Conservation (phyloP, 2,113 vertebrate genomes). For the Terrapene triunguis region DNA sequence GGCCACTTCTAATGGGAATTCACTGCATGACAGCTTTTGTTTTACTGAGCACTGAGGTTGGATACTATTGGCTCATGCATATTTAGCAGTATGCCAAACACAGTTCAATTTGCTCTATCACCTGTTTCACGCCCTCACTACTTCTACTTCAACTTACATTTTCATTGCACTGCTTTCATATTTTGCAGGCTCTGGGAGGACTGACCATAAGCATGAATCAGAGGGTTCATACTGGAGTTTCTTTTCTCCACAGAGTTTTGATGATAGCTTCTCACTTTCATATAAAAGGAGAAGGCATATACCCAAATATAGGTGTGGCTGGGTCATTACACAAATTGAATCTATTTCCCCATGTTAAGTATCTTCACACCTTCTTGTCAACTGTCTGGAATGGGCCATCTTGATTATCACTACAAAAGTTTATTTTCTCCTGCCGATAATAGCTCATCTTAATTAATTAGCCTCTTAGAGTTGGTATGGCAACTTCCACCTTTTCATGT, state of each 20-base stretch:
- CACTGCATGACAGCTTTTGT: not conserved
- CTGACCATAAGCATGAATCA: not conserved
- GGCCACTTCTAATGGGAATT: not conserved
- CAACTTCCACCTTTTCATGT: too few relatives aligned
- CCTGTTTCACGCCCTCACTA: not conserved
- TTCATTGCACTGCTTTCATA: not conserved
- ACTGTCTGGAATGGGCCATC: too few relatives aligned
- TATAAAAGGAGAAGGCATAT: not conserved
- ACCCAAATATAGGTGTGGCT: not conserved
- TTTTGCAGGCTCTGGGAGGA: not conserved
- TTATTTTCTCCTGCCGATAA: too few relatives aligned
- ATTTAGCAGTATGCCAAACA: slow-evolving; percentile 42
- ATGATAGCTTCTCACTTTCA: not conserved
- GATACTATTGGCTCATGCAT: slow-evolving; percentile 10
- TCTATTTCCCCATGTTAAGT: too few relatives aligned
- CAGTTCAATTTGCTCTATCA: not conserved
- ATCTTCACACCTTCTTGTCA: too few relatives aligned
- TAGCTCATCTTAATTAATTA: too few relatives aligned
- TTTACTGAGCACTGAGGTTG: not conserved
- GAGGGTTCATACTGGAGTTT: not conserved
- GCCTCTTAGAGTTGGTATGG: too few relatives aligned
- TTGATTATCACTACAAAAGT: too few relatives aligned
- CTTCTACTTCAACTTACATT: not conserved
- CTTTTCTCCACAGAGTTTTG: not conserved
- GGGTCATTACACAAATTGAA: too few relatives aligned